A percentile compares a stretch with the other conserved stretches of the same genome.
Evolutionary conservation across 2,888 invertebrate species (phyloP).

Genomic region (Synergus japonicus): DNA sequence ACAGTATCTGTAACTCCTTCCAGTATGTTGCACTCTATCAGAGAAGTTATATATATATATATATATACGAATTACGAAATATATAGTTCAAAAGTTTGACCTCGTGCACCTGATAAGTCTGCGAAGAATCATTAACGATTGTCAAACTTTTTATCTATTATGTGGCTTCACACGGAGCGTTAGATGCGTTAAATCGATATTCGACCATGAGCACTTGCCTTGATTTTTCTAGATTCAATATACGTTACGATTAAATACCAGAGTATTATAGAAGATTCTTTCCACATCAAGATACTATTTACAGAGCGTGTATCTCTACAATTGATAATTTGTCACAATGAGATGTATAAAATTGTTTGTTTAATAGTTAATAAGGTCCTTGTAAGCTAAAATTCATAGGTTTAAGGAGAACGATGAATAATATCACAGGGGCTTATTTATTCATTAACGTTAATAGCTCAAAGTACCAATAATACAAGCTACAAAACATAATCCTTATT

Average conservation of each 20-base stretch:
- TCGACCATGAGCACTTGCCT: slow-evolving; percentile 22
- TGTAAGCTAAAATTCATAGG: slow-evolving; percentile 49
- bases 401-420: slow-evolving; percentile 48
- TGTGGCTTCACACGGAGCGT: slow-evolving; percentile 28
- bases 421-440: slow-evolving; percentile 60
- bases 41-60: slow-evolving; percentile 13
- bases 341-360: slow-evolving; percentile 69
- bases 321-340: slow-evolving; percentile 51
- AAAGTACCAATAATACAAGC: slow-evolving; percentile 46
- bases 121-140: background rate
- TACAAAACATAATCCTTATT: slow-evolving; percentile 36
- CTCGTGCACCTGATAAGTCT: slow-evolving; percentile 14
- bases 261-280: slow-evolving; percentile 39
- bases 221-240: slow-evolving; percentile 12
- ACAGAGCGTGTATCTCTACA: slow-evolving; percentile 55
- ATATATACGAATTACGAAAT: slow-evolving; percentile 38
- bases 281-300: slow-evolving; percentile 48
- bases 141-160: slow-evolving; percentile 32
- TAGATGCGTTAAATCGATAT: slow-evolving; percentile 29
- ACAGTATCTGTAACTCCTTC: slow-evolving; percentile 30
- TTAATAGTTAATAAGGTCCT: slow-evolving; percentile 64
- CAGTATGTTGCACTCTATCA: slow-evolving; percentile 42
- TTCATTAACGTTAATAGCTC: slow-evolving; percentile 55
- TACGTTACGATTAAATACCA: slow-evolving; percentile 27
- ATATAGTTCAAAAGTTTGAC: slow-evolving; percentile 35